Evolutionary conservation across 1,140 invertebrate genomes (phyloP), one percentile per base, ranked within the genome.

Genomic region (Drosophila hydei): DNA sequence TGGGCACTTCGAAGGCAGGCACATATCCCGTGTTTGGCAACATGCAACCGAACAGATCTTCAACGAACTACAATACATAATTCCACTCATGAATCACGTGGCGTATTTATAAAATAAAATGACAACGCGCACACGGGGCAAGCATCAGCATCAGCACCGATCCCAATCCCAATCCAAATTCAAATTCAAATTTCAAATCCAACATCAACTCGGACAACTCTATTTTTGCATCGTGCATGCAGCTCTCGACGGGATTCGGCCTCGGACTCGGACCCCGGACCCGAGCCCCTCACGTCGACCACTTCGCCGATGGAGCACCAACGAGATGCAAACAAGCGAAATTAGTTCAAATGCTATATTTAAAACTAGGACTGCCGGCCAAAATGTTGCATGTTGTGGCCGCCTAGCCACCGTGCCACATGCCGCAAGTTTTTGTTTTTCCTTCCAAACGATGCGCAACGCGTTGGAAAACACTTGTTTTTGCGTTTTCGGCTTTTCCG

Each of bases 271-370:
- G 5, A 43, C 2, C 16, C 42, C 67, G 61, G 33, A 19, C 21
- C n/a, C 55, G 45, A 1, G 42, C 3, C 14, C 40, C 36, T 5
- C 38, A 48, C 67, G 38, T 16, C 61, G 52, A 30, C 69, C 63
- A 69, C 70, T 72, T 59, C 69, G 47, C 36, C 54, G 69, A 43
- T 65, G 61, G 59, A 71, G 62, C 67, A 63, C 48, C 64, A 62
- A 33, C 47, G 43, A 40, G 27, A 14, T 45, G 68, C 74, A 76
- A 81, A 59, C 74, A 52, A 67, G 67, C 77, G 70, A 88, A 88
- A 89, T 88, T 88, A 89, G 83, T 88, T 88, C 83, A 88, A 73
- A 88, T 88, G 79, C 83, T 88, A 88, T 68, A 88, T 79, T 88
- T 88, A 88, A 88, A 88, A 88, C 68, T 88, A 88, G 83, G 76